phyloP scores from a whole-genome alignment of 2,888 invertebrate species.

The Athripsodes cinereus region DNA sequence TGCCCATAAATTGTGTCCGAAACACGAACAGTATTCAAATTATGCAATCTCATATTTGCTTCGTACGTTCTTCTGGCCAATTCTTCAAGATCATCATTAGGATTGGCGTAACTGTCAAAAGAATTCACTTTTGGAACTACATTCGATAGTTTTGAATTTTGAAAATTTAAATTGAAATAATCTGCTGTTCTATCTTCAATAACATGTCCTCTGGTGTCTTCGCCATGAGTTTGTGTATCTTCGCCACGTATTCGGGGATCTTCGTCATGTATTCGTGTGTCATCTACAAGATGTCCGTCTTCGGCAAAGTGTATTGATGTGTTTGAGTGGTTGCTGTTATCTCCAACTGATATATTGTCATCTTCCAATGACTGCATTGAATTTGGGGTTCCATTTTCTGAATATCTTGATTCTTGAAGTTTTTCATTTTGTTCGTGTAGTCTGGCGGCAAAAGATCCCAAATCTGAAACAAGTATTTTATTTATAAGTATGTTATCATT shows the following conservation, averaged over 20 bases:
- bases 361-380: slow-evolving; percentile 33
- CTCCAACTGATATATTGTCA: slow-evolving; percentile 46
- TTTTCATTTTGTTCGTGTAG: too few relatives aligned
- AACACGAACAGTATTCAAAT: slow-evolving; percentile 36
- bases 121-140: slow-evolving; percentile 4
- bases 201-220: slow-evolving; percentile 2
- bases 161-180: slow-evolving; percentile 31
- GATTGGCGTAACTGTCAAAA: slow-evolving; percentile 9
- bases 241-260: not conserved
- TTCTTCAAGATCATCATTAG: slow-evolving; percentile 34
- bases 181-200: slow-evolving; percentile 3
- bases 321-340: slow-evolving; percentile 41
- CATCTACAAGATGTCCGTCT: slow-evolving; percentile 33
- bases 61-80: slow-evolving; percentile 36
- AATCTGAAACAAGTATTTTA: too few relatives aligned
- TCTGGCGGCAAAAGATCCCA: too few relatives aligned
- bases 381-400: slow-evolving; percentile 8
- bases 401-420: not conserved
- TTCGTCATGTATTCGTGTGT: not conserved
- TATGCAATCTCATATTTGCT: slow-evolving; percentile 32
- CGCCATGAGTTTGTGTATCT: not conserved
- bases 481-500: too few relatives aligned
- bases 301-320: slow-evolving; percentile 29
- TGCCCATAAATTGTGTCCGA: slow-evolving; percentile 42
- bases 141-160: slow-evolving; percentile 26